Conservation (phyloP, 2,113 vertebrate genomes). For the Bos javanicus region DNA sequence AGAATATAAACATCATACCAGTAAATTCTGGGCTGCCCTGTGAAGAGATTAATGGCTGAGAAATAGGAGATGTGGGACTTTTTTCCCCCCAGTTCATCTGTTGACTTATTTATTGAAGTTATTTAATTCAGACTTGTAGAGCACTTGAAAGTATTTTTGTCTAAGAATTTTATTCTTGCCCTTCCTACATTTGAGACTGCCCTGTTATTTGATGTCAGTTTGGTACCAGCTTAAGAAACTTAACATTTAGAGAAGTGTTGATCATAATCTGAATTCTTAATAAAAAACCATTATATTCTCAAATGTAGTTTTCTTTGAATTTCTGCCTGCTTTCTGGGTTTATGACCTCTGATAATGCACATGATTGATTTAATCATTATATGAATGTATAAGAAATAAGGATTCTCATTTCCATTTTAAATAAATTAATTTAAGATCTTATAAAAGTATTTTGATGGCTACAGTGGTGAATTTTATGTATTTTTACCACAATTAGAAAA, state of each 20-base stretch:
- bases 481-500: background rate
- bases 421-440: background rate
- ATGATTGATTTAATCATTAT: background rate
- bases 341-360: background rate
- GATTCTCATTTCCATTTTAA: background rate
- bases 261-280: conserved; percentile 27
- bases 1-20: conserved; percentile 5
- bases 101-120: conserved; percentile 17
- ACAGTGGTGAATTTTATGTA: background rate
- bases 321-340: background rate
- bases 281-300: background rate
- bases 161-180: background rate
- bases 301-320: background rate
- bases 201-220: background rate
- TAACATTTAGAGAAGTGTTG: background rate
- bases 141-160: conserved; percentile 7
- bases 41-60: background rate
- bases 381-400: background rate
- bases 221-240: background rate
- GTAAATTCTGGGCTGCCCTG: background rate
- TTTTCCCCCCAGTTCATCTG: background rate
- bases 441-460: background rate
- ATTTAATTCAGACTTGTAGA: background rate
- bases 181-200: background rate
- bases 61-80: background rate